Percentiles rank a stretch among this genome's conserved stretches.
These are phyloP conservation scores for Trachelus troglodyta DNA, from an alignment of 2,888 invertebrate species.

Conservation along the genomic window DNA sequence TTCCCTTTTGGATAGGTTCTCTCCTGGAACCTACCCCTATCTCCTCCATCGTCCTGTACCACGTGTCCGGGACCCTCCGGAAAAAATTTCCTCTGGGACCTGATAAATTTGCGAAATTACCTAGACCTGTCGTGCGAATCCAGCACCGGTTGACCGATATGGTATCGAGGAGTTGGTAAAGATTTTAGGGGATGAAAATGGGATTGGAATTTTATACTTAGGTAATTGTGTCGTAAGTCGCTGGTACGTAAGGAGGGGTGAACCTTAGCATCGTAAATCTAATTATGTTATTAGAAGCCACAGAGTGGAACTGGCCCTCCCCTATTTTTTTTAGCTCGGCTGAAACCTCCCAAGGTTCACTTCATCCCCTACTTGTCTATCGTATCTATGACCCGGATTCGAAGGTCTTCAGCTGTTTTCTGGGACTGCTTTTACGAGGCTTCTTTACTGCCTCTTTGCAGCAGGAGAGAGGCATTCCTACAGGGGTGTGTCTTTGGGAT, in stretches of 20 bases:
- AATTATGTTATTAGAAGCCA: constrained; percentile 64
- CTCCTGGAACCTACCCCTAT: too few relatives aligned
- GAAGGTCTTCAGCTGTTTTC: constrained; percentile 31
- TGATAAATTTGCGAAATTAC: neutral
- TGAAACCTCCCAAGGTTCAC: neutral
- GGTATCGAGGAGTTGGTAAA: neutral
- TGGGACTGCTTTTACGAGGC: neutral
- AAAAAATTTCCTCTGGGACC: neutral
- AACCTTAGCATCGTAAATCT: constrained; percentile 39
- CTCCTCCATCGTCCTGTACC: neutral
- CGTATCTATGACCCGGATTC: constrained; percentile 42
- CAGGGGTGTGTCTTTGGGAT: neutral
- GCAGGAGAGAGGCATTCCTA: neutral
- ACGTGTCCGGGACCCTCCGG: neutral
- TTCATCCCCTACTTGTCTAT: constrained; percentile 15
- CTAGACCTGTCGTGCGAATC: neutral
- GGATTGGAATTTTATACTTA: neutral
- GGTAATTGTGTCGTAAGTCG: neutral
- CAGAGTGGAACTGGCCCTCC: constrained; percentile 37
- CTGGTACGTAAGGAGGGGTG: neutral
- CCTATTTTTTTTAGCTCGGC: neutral
- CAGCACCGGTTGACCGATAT: neutral
- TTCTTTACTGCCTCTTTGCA: neutral
- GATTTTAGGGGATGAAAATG: neutral
- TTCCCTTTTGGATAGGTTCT: neutral